These are phyloP conservation scores for Trachymyrmex cornetzi DNA, from an alignment of 1,140 invertebrate genomes.

Conservation along the genomic window DNA sequence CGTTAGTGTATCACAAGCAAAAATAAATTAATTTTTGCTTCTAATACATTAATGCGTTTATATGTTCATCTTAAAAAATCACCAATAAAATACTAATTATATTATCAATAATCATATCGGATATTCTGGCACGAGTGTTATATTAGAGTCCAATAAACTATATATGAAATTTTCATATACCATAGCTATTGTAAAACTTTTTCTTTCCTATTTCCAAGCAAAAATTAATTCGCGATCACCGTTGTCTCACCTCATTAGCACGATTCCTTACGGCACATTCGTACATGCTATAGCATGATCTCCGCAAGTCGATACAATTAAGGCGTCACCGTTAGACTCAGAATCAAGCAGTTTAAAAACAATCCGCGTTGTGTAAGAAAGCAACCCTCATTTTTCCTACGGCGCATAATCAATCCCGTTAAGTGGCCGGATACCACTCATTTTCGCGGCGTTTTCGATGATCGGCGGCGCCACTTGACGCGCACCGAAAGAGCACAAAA, in stretches of 20 bases:
- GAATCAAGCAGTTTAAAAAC: slow-evolving; percentile 31
- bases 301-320: slow-evolving; percentile 51
- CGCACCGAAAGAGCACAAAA: slow-evolving; percentile 62
- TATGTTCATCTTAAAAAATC: not conserved
- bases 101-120: not conserved
- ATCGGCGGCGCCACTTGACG: slow-evolving; percentile 60
- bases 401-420: slow-evolving; percentile 59
- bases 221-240: slow-evolving; percentile 29
- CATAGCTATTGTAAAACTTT: not conserved
- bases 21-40: too few species aligned
- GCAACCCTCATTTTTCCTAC: slow-evolving; percentile 44
- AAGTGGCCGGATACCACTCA: slow-evolving; percentile 56
- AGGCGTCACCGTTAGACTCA: slow-evolving; percentile 45
- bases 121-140: not conserved
- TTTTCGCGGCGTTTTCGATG: slow-evolving; percentile 64
- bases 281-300: not conserved
- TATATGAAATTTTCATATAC: not conserved
- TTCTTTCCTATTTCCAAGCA: not conserved
- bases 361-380: slow-evolving; percentile 47
- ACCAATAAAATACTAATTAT: not conserved
- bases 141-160: not conserved
- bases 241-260: slow-evolving; percentile 22
- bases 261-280: not conserved
- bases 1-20: too few species aligned
- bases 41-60: not conserved